Evolutionary conservation across 2,888 invertebrate species (phyloP).

Genomic region (Nemapogon koenigi): DNA sequence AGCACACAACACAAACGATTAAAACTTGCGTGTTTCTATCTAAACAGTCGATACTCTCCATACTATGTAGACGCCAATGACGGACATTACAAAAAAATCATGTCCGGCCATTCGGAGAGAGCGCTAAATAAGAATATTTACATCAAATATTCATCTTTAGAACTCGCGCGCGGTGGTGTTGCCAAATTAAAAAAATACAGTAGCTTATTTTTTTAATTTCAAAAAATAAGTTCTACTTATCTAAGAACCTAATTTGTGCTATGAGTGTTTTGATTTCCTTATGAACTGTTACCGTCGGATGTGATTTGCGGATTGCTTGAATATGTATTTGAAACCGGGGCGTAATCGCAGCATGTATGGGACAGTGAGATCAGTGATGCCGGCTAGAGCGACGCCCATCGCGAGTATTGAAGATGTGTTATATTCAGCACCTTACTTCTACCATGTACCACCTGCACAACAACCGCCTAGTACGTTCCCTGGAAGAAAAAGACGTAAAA

Average conservation of each 20-base stretch:
- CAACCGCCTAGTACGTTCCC: conserved; percentile 51
- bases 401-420: conserved; percentile 38
- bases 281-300: neutral
- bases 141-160: conserved; percentile 43
- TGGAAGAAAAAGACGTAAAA: conserved; percentile 52
- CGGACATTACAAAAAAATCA: conserved; percentile 16
- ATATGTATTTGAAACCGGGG: conserved; percentile 40
- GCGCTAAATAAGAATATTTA: conserved; percentile 45
- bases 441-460: conserved; percentile 48
- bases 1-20: neutral
- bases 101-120: conserved; percentile 17
- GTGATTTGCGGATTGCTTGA: conserved; percentile 18
- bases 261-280: neutral
- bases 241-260: conserved; percentile 16
- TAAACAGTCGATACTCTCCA: conserved; percentile 1
- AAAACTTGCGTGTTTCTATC: conserved; percentile 3
- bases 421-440: conserved; percentile 47
- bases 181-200: conserved; percentile 18
- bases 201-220: conserved; percentile 45
- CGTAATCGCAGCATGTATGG: conserved; percentile 44
- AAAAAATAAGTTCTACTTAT: conserved; percentile 46
- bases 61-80: neutral
- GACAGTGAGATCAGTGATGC: conserved; percentile 48
- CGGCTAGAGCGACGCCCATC: conserved; percentile 36
- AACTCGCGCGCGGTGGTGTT: conserved; percentile 17